Evolutionary conservation across 2,113 vertebrate genomes (phyloP), one percentile per base, ranked within the genome.

Genomic region (Tretioscincus oriximinensis): DNA sequence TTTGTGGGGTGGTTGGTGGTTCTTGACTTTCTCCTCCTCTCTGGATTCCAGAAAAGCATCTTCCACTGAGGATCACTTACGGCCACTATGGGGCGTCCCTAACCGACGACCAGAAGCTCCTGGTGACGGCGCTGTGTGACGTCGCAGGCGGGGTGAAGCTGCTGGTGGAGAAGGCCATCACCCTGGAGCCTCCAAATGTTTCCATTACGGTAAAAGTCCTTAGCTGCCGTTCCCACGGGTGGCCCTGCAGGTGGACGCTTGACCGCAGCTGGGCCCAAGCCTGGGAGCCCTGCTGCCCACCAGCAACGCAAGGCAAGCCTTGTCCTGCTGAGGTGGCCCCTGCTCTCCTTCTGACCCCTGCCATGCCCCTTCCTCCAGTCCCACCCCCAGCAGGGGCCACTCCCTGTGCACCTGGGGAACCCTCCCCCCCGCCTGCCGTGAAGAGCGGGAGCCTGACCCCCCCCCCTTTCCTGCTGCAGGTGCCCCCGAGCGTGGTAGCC

Each of bases 81-180:
- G 81, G 86, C 20, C 79, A 90, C 7, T 98, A 99, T n/a, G 92
- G 92, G 14, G 81, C 83, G 26, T 87, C 91, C 12, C 92, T 97
- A 90, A 86, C 93, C 1, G 88, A 93, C 0, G 92, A 94, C 83
- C 96, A 97, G 87, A 97, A 93, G 92, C 94, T 98, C 84, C 96
- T 95, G 51, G 71, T 98, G 3, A 95, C 95, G 1, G 97, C 94
- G 18, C 0, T 97, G 88, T 96, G 95, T 84, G 88, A 93, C 49
- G 90, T 95, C 81, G 9, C 10, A 0, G 77, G 86, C 0, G 94
- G 94, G 8, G 73, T 90, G 11, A 96, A 96, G 89, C 66, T 96
- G 66, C 76, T 96, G 81, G 91, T 96, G 76, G 95, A 95, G 86
- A 96, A 96, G 81, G 94, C 95, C 41, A 91, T 96, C 64, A 95